Evolutionary conservation across 2,113 vertebrate species (phyloP).

Genomic region (Rhegmatorhina hoffmannsi): DNA sequence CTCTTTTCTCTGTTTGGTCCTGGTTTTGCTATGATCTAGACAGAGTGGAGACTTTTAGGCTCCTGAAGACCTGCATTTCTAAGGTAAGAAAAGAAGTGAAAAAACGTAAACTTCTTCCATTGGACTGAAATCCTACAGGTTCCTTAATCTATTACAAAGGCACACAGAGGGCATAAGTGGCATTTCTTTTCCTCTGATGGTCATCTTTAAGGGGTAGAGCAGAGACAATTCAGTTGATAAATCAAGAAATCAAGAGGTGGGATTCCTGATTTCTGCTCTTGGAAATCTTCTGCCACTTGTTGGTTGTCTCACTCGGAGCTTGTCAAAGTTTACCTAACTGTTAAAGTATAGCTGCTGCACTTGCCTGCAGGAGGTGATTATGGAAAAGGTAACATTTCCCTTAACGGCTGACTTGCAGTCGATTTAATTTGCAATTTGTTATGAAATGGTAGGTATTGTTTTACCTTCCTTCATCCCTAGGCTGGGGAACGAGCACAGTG

Average conservation of each 20-base stretch:
- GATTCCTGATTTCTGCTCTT: background rate
- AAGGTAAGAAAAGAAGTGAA: background rate
- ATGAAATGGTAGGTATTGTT: slow-evolving; percentile 21
- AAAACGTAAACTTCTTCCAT: background rate
- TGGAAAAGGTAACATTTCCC: background rate
- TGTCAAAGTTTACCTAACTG: background rate
- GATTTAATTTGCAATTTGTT: slow-evolving; percentile 40
- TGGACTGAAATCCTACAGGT: background rate
- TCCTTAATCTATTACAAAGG: background rate
- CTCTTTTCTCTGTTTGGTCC: background rate
- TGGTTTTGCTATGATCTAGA: background rate
- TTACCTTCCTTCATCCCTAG: slow-evolving; percentile 12
- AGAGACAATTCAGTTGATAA: background rate
- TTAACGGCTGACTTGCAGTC: background rate
- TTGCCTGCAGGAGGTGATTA: slow-evolving; percentile 12
- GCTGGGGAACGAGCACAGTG: background rate
- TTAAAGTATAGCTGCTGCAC: background rate
- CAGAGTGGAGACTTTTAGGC: background rate
- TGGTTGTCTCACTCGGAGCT: background rate
- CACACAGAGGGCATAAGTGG: background rate
- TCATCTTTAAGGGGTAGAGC: background rate
- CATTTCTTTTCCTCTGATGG: background rate
- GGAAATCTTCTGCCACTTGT: background rate
- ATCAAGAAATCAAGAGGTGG: background rate
- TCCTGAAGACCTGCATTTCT: background rate